These are phyloP conservation scores for Cybosia mesomella DNA, from an alignment of 2,888 invertebrate species.

Conservation along the genomic window DNA sequence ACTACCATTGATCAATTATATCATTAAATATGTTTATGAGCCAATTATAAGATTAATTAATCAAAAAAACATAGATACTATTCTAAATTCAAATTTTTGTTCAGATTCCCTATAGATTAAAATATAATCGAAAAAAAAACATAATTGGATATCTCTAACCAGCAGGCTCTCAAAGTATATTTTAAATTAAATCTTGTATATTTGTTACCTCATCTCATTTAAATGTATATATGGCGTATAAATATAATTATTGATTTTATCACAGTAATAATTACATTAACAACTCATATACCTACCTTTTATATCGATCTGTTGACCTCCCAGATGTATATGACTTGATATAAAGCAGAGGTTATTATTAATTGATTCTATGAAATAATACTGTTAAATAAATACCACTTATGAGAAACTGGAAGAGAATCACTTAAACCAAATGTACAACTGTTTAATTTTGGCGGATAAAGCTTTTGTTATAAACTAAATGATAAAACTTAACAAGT, in stretches of 20 bases:
- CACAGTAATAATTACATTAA: background rate
- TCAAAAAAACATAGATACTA: background rate
- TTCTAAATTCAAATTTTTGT: background rate
- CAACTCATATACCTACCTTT: background rate
- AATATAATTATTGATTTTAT: background rate
- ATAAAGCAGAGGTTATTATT: conserved; percentile 4
- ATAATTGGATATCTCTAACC: background rate
- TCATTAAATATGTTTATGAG: too few species aligned
- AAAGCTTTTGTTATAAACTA: background rate
- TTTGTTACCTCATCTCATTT: background rate
- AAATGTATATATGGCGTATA: background rate
- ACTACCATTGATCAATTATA: too few species aligned
- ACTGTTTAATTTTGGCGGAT: background rate
- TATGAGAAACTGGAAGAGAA: background rate
- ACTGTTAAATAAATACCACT: background rate
- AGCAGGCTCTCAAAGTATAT: background rate
- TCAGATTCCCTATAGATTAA: background rate
- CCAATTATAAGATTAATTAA: too few species aligned
- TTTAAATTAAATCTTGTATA: background rate
- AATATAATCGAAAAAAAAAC: background rate
- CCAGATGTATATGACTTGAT: background rate
- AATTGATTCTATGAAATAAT: background rate
- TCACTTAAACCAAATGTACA: background rate
- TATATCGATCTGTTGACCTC: background rate
- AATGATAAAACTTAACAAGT: background rate